A percentile compares a stretch with the other conserved stretches of the same genome.
These are phyloP conservation scores for Sebastes diaconus DNA, from an alignment of 2,797 vertebrate species.

Conservation along the genomic window DNA sequence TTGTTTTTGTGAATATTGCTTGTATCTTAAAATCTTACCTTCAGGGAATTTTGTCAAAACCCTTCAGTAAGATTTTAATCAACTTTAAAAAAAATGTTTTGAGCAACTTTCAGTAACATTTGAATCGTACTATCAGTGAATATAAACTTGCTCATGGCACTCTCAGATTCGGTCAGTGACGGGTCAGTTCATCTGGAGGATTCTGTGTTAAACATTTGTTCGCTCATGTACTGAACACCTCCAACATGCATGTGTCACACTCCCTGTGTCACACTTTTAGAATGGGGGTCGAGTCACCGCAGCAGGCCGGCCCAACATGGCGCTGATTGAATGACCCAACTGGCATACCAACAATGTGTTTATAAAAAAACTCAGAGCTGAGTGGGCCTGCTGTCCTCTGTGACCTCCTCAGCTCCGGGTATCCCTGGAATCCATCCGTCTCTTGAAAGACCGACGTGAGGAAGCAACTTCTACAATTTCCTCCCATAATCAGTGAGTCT, in stretches of 20 bases:
- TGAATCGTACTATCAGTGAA: not conserved
- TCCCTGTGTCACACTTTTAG: constrained; percentile 60
- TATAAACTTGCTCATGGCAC: not conserved
- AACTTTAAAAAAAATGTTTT: not conserved
- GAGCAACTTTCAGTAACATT: not conserved
- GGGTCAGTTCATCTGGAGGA: not conserved
- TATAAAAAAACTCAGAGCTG: constrained; percentile 71
- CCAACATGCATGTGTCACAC: constrained; percentile 11
- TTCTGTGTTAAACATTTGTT: constrained; percentile 8
- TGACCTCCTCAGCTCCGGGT: constrained; percentile 21
- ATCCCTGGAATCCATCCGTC: constrained; percentile 56
- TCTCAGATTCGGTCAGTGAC: too few relatives aligned
- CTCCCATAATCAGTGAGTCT: not conserved
- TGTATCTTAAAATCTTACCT: not conserved
- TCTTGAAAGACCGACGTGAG: constrained; percentile 7
- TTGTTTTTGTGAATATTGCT: not conserved
- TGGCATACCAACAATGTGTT: constrained; percentile 75
- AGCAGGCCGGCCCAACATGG: constrained; percentile 48
- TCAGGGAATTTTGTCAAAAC: not conserved
- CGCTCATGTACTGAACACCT: not conserved
- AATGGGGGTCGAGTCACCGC: constrained; percentile 53
- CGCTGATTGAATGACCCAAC: constrained; percentile 77
- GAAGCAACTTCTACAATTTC: constrained; percentile 27
- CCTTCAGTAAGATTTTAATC: not conserved
- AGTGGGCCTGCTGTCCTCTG: constrained; percentile 28